Conservation (phyloP, 1,140 invertebrate species). For the Maconellicoccus hirsutus region DNA sequence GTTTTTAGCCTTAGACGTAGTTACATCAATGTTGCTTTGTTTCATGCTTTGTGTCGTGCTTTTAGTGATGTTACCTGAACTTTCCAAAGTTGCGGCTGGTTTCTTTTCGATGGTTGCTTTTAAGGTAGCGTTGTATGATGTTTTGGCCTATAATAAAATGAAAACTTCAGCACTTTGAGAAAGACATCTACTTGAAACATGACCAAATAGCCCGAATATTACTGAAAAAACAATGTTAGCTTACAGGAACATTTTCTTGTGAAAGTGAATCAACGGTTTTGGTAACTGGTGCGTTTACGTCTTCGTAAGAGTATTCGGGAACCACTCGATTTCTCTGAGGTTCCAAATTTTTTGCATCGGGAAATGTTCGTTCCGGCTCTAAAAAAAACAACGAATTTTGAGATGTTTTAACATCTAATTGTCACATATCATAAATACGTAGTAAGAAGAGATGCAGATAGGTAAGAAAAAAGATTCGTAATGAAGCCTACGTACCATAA, state of each 20-base stretch:
- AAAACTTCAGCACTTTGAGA: too few relatives aligned
- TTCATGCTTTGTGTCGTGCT: neutral
- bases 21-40: neutral
- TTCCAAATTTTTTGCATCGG: neutral
- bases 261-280: neutral
- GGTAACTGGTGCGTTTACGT: neutral
- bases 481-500: neutral
- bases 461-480: too few relatives aligned
- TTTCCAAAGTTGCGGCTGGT: neutral
- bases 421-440: too few relatives aligned
- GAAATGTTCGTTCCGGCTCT: neutral
- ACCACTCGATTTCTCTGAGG: neutral
- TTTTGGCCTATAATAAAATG: neutral
- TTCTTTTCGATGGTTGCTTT: neutral
- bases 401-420: too few relatives aligned
- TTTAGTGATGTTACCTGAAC: neutral
- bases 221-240: too few relatives aligned
- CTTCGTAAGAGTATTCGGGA: conserved; percentile 11
- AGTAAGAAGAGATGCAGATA: too few relatives aligned
- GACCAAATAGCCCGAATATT: too few relatives aligned
- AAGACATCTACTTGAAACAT: too few relatives aligned
- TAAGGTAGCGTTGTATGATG: neutral
- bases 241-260: neutral
- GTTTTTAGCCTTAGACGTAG: neutral
- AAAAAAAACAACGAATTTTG: neutral